Base-by-base conservation (phyloP, 2,797 vertebrate genomes). In the Tiaroga cobitis region DNA sequence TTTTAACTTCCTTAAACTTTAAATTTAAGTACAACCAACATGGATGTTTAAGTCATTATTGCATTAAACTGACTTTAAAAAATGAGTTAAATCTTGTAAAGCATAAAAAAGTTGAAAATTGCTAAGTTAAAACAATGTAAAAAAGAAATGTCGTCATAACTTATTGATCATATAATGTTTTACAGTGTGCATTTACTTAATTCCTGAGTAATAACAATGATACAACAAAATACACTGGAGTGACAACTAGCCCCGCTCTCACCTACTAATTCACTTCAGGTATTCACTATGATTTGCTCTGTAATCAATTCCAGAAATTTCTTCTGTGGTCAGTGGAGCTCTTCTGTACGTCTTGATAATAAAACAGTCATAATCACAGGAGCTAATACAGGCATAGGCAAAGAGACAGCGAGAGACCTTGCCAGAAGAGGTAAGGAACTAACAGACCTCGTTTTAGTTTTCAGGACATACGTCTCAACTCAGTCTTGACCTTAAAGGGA, bases 361-460 rank as follows among this genome's bases (percentile, higher is more conserved):
- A 94, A 95, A 91, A 96, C 94, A 1, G 94, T 93, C 67, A 75
- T 96, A 85, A 95, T 96, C 89, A 96, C 95, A 0, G 95, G 95
- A 80, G 94, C 95, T 37, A 96, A 95, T 91, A 95, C 95, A 51
- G 95, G 95, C 19, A 95, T 96, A 41, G 95, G 95, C 81, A 96
- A 95, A 85, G 95, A 96, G 88, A 95, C 95, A 0, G 92, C 94
- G 77, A 93, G 92, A 72, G 95, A 95, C 85, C 86, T 96, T 88
- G 95, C 95, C 18, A 92, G 90, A 85, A 94, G 95, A 95, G 95
- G 95, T 95, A 92, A 65, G 43, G 9, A 37, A 37, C 15, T 32
- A 46, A 34, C 18, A 49, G 59, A 46, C 6, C 32, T 37, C 43
- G 37, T 68, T 67, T 49, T n/a, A 26, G 70, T 63, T 77, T 69